Percentiles rank a stretch among this genome's conserved stretches.
Evolutionary conservation across 1,140 invertebrate genomes (phyloP).

Genomic region (Eueides isabella): DNA sequence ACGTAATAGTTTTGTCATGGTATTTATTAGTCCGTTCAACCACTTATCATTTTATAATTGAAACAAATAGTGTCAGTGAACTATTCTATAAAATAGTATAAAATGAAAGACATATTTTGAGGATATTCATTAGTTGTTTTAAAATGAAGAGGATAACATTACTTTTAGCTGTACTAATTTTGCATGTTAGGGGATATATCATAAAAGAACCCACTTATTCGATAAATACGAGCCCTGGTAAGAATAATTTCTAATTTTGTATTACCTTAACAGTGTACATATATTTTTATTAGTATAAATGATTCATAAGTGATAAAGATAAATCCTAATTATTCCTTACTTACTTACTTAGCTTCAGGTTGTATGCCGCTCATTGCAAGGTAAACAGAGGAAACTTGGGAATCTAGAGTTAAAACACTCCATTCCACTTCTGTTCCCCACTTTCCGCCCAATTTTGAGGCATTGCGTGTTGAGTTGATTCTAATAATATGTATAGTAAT

Average conservation of each 20-base stretch:
- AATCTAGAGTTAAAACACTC: too few relatives aligned
- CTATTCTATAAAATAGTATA: conserved; percentile 42
- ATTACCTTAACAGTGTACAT: too few relatives aligned
- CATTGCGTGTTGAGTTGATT: too few relatives aligned
- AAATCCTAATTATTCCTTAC: too few relatives aligned
- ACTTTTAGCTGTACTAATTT: conserved; percentile 37
- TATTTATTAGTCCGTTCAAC: conserved; percentile 50
- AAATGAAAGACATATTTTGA: conserved; percentile 30
- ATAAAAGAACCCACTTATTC: conserved; percentile 61
- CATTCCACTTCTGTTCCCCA: too few relatives aligned
- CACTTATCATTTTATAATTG: conserved; percentile 44
- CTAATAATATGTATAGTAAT: too few relatives aligned
- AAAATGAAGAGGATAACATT: conserved; percentile 65
- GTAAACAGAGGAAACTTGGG: too few relatives aligned
- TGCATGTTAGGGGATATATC: conserved; percentile 49
- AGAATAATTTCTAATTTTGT: conserved; percentile 20
- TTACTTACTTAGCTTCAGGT: too few relatives aligned
- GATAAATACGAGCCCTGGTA: conserved; percentile 44
- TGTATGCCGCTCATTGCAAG: too few relatives aligned
- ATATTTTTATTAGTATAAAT: neutral
- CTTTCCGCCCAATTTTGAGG: too few relatives aligned
- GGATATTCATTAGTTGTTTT: conserved; percentile 33
- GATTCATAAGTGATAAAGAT: neutral
- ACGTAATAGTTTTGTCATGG: conserved; percentile 42
- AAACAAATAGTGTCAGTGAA: conserved; percentile 41